phyloP scores from a whole-genome alignment of 2,888 invertebrate species.

The Ectropis crepuscularia region DNA sequence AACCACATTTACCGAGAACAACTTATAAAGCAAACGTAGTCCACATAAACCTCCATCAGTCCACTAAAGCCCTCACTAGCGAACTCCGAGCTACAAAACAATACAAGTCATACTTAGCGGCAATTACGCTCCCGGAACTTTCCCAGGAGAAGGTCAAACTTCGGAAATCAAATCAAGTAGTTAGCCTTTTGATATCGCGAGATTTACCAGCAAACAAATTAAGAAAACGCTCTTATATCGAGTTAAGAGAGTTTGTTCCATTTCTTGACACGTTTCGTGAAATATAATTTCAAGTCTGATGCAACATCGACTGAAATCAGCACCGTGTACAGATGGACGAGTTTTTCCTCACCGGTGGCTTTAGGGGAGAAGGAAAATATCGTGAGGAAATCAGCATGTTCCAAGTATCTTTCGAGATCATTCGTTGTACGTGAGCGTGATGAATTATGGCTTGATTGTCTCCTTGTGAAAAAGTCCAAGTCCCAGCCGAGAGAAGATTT shows the following conservation, averaged over 20 bases:
- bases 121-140: slow-evolving; percentile 27
- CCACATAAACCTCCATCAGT: slow-evolving; percentile 4
- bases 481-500: no score
- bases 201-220: slow-evolving; percentile 15
- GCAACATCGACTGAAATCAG: no score
- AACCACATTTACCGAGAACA: background rate
- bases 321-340: no score
- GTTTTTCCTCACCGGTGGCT: no score
- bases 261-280: no score
- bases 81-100: slow-evolving; percentile 23
- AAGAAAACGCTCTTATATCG: slow-evolving; percentile 2
- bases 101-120: slow-evolving; percentile 14
- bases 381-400: no score
- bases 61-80: slow-evolving; percentile 3
- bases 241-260: background rate
- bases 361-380: no score
- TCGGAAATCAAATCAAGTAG: slow-evolving; percentile 27
- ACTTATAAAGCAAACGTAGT: background rate
- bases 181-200: slow-evolving; percentile 17
- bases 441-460: no score
- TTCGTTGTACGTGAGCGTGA: no score
- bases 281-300: no score
- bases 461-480: no score
- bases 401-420: no score
- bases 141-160: slow-evolving; percentile 21